phyloP scores from a whole-genome alignment of 30 jellyfish, hydroid and myxozoan genomes.

The Pelagia noctiluca region DNA sequence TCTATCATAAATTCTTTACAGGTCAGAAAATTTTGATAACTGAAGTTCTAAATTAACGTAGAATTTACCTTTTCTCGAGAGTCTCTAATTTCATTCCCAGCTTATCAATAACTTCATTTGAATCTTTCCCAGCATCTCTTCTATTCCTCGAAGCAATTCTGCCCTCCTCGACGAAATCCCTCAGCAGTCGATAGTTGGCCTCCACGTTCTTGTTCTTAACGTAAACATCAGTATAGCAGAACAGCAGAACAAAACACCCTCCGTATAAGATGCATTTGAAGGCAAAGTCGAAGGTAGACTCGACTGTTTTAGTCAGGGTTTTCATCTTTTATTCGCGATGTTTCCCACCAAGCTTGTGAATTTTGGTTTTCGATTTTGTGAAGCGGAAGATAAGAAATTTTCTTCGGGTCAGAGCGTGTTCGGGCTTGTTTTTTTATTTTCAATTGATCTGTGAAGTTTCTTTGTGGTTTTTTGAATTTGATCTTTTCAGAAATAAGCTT shows the following conservation, averaged over 20 bases:
- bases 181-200: not conserved
- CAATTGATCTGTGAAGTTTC: not conserved
- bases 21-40: too few relatives aligned
- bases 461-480: not conserved
- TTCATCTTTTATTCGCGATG: too few relatives aligned
- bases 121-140: not conserved
- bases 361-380: too few relatives aligned
- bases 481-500: not conserved
- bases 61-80: not conserved
- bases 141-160: not conserved
- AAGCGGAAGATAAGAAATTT: too few relatives aligned
- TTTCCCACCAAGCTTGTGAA: too few relatives aligned
- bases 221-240: not conserved
- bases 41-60: too few relatives aligned
- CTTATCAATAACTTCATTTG: not conserved
- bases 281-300: not conserved
- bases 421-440: not conserved
- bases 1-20: too few relatives aligned
- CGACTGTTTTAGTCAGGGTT: too few relatives aligned
- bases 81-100: not conserved
- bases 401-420: not conserved
- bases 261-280: not conserved
- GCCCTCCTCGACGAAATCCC: not conserved
- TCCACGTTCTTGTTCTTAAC: not conserved
- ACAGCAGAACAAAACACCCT: not conserved